phyloP scores from a whole-genome alignment of 2,888 invertebrate genomes.

The Orthosia gothica region DNA sequence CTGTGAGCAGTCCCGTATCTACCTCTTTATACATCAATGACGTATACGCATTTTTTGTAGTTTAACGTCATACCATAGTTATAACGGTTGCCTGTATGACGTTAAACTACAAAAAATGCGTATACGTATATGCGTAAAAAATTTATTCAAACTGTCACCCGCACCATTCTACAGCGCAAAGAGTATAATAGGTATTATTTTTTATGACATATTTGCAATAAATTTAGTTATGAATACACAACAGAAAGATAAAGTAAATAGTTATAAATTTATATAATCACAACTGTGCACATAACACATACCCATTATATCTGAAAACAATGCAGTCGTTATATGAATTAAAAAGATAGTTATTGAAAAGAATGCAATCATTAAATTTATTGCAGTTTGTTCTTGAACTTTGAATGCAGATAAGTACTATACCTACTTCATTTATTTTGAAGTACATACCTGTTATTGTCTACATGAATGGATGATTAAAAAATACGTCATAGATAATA shows the following conservation, averaged over 20 bases:
- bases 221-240: conserved; percentile 7
- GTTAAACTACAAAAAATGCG: too few species aligned
- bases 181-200: too few species aligned
- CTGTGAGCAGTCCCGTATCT: too few species aligned
- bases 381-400: conserved; percentile 29
- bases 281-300: neutral
- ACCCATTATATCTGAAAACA: conserved; percentile 8
- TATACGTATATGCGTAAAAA: too few species aligned
- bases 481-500: neutral
- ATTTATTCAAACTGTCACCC: too few species aligned
- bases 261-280: neutral
- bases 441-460: neutral
- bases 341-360: neutral
- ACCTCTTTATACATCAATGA: too few species aligned
- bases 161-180: too few species aligned
- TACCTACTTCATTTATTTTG: neutral
- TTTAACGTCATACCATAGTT: too few species aligned
- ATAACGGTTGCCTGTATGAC: too few species aligned
- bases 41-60: too few species aligned
- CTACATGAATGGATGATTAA: too few species aligned
- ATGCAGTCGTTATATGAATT: conserved; percentile 12
- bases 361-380: conserved; percentile 16
- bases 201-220: neutral
- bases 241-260: neutral
- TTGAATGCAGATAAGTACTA: conserved; percentile 13